These are phyloP conservation scores for Falco concolor DNA, from an alignment of 2,797 vertebrate genomes.

Conservation along the genomic window DNA sequence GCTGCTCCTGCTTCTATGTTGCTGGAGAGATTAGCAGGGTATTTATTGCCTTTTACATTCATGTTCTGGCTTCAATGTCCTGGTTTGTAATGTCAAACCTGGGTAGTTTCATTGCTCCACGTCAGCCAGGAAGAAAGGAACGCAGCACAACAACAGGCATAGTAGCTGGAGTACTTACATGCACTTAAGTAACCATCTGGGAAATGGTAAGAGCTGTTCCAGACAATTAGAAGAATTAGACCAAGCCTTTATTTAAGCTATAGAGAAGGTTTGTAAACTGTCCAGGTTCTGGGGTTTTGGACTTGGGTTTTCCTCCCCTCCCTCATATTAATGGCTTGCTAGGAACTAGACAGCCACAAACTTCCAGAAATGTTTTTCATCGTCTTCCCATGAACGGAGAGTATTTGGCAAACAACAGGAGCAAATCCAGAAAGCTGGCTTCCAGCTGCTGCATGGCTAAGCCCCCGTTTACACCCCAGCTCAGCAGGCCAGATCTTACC, in stretches of 20 bases:
- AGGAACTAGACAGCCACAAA: conserved; percentile 1
- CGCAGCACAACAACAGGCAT: neutral
- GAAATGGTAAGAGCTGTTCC: neutral
- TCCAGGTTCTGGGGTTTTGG: neutral
- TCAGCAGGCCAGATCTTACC: neutral
- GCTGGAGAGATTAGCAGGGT: neutral
- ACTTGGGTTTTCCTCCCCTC: neutral
- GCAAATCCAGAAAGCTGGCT: conserved; percentile 27
- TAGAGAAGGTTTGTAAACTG: neutral
- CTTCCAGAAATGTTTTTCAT: conserved; percentile 12
- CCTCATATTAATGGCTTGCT: neutral
- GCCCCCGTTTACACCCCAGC: neutral
- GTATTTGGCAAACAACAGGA: neutral
- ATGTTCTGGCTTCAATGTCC: neutral
- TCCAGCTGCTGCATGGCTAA: neutral
- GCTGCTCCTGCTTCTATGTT: conserved; percentile 1
- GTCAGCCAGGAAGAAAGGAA: neutral
- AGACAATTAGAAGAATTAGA: neutral
- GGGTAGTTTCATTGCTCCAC: neutral
- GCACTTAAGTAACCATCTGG: neutral
- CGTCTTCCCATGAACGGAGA: neutral
- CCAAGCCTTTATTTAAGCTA: neutral
- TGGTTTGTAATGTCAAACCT: neutral
- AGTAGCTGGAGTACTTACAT: neutral
- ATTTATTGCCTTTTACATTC: conserved; percentile 20